A percentile compares a stretch with the other conserved stretches of the same genome.
phyloP scores from a whole-genome alignment of 37 sponge, comb jelly and placozoan species.

The Bolinopsis microptera region DNA sequence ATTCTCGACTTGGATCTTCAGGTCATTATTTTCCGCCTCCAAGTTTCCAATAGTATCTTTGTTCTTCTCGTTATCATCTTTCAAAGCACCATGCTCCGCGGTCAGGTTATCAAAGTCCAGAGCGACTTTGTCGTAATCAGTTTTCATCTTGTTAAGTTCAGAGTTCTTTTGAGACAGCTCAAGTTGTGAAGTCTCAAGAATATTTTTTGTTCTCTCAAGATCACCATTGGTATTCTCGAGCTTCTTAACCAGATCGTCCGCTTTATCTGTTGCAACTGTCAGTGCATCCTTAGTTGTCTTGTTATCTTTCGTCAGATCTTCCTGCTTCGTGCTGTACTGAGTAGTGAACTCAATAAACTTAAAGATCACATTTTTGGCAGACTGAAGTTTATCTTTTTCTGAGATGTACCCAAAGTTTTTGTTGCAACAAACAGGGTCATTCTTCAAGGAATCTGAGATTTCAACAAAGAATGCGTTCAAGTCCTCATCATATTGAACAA shows the following conservation, averaged over 20 bases:
- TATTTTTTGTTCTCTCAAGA: slow-evolving; percentile 57
- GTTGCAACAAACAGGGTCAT: slow-evolving; percentile 57
- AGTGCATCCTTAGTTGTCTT: slow-evolving; percentile 52
- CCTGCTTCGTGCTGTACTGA: slow-evolving; percentile 46
- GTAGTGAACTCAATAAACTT: slow-evolving; percentile 62
- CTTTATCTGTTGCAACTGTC: slow-evolving; percentile 19
- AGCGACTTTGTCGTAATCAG: slow-evolving; percentile 7
- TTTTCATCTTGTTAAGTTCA: slow-evolving; percentile 21
- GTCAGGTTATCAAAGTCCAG: slow-evolving; percentile 19
- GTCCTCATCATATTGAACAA: slow-evolving; percentile 52
- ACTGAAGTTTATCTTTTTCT: slow-evolving; percentile 56
- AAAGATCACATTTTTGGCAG: slow-evolving; percentile 48
- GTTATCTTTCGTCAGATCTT: slow-evolving; percentile 21
- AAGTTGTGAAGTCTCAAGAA: slow-evolving; percentile 57
- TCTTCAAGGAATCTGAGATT: slow-evolving; percentile 42
- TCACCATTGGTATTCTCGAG: slow-evolving; percentile 16
- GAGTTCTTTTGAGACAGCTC: background rate
- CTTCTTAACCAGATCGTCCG: slow-evolving; percentile 39
- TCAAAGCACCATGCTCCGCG: background rate
- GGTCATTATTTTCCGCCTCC: background rate
- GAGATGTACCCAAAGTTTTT: slow-evolving; percentile 63
- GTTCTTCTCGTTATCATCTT: background rate
- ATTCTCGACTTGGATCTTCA: background rate
- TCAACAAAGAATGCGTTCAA: slow-evolving; percentile 43
- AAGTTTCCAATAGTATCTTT: background rate